Evolutionary conservation across 2,113 vertebrate species (phyloP).

Genomic region (Paratilapia polleni): DNA sequence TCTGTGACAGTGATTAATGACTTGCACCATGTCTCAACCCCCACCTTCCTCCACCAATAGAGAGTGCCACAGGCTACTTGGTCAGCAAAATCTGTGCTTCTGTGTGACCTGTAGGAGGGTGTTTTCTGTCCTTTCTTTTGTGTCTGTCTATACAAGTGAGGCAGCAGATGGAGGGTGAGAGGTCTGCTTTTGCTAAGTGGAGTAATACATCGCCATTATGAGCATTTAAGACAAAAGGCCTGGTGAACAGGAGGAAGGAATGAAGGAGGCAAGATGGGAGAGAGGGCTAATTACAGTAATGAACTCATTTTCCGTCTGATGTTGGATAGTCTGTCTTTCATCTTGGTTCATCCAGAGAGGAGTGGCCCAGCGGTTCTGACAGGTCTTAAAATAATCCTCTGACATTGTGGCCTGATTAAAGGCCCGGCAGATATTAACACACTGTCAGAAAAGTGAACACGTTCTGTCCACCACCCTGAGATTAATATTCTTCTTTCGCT

Average conservation of each 20-base stretch:
- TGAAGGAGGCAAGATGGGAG: slow-evolving; percentile 27
- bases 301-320: slow-evolving; percentile 74
- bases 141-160: slow-evolving; percentile 38
- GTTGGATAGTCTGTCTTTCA: slow-evolving; percentile 59
- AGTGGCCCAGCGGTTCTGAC: slow-evolving; percentile 52
- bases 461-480: slow-evolving; percentile 45
- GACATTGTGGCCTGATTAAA: slow-evolving; percentile 79
- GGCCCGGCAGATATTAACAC: slow-evolving; percentile 62
- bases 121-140: slow-evolving; percentile 60
- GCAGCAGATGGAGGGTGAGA: slow-evolving; percentile 71
- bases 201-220: slow-evolving; percentile 72
- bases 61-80: slow-evolving; percentile 45
- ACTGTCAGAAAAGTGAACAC: slow-evolving; percentile 45
- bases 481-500: slow-evolving; percentile 39
- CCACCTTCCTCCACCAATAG: slow-evolving; percentile 22
- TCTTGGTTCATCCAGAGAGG: slow-evolving; percentile 63
- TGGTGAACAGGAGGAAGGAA: slow-evolving; percentile 44
- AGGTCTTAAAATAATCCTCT: slow-evolving; percentile 78
- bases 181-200: slow-evolving; percentile 61
- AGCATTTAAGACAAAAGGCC: slow-evolving; percentile 71
- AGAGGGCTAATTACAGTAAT: slow-evolving; percentile 78
- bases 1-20: slow-evolving; percentile 76
- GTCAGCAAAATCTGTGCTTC: slow-evolving; percentile 67
- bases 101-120: slow-evolving; percentile 60
- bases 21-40: slow-evolving; percentile 41